Evolutionary conservation across 2,888 invertebrate genomes (phyloP).

Genomic region (Oxystoma pomonae): DNA sequence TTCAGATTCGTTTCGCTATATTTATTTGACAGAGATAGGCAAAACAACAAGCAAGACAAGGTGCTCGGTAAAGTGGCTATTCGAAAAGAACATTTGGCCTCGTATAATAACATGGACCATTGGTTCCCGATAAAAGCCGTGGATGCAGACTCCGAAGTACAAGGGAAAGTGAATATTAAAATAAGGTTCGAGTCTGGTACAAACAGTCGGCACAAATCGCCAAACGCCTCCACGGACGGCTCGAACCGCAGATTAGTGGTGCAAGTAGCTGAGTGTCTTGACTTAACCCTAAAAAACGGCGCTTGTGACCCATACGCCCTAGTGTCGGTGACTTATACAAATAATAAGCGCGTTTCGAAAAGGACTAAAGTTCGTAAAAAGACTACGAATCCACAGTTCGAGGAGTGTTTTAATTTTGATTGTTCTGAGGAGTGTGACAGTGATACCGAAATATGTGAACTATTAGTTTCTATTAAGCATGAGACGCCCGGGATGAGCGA

Average conservation of each 20-base stretch:
- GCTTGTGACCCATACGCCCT: constrained; percentile 88
- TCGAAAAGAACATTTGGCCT: constrained; percentile 79
- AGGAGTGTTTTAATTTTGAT: constrained; percentile 77
- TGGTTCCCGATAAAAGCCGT: constrained; percentile 86
- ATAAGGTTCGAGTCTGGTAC: constrained; percentile 61
- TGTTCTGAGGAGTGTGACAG: constrained; percentile 51
- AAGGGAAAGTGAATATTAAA: constrained; percentile 85
- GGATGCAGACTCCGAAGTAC: constrained; percentile 87
- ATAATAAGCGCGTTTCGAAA: constrained; percentile 73
- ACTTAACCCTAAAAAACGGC: constrained; percentile 84
- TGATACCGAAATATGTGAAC: constrained; percentile 72
- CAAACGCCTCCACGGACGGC: constrained; percentile 39
- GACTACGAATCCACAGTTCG: constrained; percentile 84
- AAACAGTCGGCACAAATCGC: constrained; percentile 36
- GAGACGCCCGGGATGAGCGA: constrained; percentile 73
- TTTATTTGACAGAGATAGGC: constrained; percentile 81
- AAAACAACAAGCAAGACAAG: constrained; percentile 79
- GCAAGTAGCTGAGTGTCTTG: constrained; percentile 78
- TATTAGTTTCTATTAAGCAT: constrained; percentile 83
- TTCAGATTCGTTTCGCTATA: constrained; percentile 87
- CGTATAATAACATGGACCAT: constrained; percentile 87
- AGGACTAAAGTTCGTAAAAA: constrained; percentile 86
- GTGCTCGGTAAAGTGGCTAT: constrained; percentile 83
- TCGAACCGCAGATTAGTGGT: constrained; percentile 51
- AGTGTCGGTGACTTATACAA: constrained; percentile 69